phyloP scores from a whole-genome alignment of 2,113 vertebrate species.

The Nymphicus hollandicus region DNA sequence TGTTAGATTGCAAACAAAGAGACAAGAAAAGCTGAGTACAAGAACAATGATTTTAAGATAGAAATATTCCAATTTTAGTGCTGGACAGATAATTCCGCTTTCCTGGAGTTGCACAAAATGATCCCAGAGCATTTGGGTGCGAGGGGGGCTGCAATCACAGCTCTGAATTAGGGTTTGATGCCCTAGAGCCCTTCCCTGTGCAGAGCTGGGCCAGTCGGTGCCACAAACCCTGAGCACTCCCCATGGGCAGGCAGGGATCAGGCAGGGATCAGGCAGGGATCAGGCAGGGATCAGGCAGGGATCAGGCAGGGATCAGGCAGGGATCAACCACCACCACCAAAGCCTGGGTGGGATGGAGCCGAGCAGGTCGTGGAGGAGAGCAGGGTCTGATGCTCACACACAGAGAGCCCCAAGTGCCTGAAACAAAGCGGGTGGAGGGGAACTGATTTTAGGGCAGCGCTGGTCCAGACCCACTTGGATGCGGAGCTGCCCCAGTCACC shows the following conservation, averaged over 20 bases:
- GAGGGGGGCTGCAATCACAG: neutral
- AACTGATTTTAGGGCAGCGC: neutral
- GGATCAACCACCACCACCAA: neutral
- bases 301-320: neutral
- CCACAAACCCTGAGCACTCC: neutral
- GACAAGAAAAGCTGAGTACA: neutral
- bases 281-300: fast-evolving
- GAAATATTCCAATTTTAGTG: neutral
- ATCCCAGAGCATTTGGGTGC: neutral
- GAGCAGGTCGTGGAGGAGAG: neutral
- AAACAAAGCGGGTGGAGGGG: neutral
- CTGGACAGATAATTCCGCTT: neutral
- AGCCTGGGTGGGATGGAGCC: fast-evolving
- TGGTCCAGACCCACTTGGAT: fast-evolving
- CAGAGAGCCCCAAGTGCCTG: neutral
- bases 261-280: no score
- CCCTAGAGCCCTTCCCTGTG: neutral
- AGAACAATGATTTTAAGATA: neutral
- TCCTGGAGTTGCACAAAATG: neutral
- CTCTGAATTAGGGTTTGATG: neutral
- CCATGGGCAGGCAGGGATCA: fast-evolving
- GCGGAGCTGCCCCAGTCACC: neutral
- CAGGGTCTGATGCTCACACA: neutral
- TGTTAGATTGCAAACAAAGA: neutral
- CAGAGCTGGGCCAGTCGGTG: neutral